Percentiles rank a stretch among this genome's conserved stretches.
phyloP scores from a whole-genome alignment of 1,140 invertebrate genomes.

The Bombyx mori region DNA sequence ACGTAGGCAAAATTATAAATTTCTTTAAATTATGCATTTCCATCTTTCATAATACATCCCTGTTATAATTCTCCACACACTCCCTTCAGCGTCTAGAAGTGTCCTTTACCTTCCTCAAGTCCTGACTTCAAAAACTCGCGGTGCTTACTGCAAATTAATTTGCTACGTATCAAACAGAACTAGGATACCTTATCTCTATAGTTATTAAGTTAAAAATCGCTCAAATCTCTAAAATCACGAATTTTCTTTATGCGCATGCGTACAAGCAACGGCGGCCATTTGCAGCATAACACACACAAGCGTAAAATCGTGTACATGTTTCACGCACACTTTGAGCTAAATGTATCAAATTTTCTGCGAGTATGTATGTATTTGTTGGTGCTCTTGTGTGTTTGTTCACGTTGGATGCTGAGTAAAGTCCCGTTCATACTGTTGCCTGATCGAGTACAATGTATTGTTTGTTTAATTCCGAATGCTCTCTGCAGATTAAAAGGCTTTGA shows the following conservation, averaged over 20 bases:
- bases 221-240: background rate
- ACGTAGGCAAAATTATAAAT: background rate
- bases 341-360: constrained; percentile 23
- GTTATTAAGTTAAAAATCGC: constrained; percentile 7
- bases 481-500: background rate
- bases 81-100: constrained; percentile 21
- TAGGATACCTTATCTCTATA: background rate
- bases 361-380: constrained; percentile 9
- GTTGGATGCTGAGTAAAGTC: constrained; percentile 31
- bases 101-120: constrained; percentile 39
- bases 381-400: constrained; percentile 20
- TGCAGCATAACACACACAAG: constrained; percentile 29
- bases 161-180: background rate
- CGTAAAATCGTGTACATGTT: background rate
- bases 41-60: constrained; percentile 3
- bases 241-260: constrained; percentile 24
- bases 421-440: constrained; percentile 10
- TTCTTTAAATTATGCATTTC: background rate
- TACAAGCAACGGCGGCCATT: constrained; percentile 26
- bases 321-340: background rate
- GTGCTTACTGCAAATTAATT: constrained; percentile 8
- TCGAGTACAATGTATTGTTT: too few species aligned
- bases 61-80: constrained; percentile 22
- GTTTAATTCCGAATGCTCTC: too few species aligned
- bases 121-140: constrained; percentile 35